These are phyloP conservation scores for Bellardia bayeri DNA, from an alignment of 2,888 invertebrate species.

Conservation along the genomic window DNA sequence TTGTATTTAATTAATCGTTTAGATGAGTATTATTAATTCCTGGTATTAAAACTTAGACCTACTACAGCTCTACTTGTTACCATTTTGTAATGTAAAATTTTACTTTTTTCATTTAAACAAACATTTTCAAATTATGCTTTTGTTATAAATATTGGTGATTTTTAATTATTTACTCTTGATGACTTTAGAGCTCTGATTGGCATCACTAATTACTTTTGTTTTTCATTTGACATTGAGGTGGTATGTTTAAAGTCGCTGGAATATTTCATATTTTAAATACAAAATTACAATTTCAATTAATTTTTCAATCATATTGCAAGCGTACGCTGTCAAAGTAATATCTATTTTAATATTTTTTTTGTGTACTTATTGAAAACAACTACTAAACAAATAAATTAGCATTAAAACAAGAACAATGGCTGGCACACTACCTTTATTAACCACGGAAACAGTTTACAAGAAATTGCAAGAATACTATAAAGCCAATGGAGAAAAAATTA, in stretches of 20 bases:
- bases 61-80: too few species aligned
- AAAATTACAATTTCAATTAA: conserved; percentile 54
- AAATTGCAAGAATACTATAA: conserved; percentile 91
- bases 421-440: conserved; percentile 85
- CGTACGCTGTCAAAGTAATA: conserved; percentile 51
- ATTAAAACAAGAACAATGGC: conserved; percentile 70
- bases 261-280: conserved; percentile 63
- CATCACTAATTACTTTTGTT: conserved; percentile 76
- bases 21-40: too few species aligned
- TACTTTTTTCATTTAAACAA: too few species aligned
- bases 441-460: conserved; percentile 89
- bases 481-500: conserved; percentile 89
- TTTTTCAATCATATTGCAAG: conserved; percentile 50
- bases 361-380: conserved; percentile 34
- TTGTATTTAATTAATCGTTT: too few species aligned
- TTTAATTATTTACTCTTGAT: too few species aligned
- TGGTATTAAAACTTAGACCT: too few species aligned
- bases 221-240: conserved; percentile 84
- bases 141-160: too few species aligned
- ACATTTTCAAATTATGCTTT: too few species aligned
- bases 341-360: conserved; percentile 44
- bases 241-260: conserved; percentile 66
- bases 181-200: not conserved
- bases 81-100: too few species aligned
- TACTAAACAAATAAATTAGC: conserved; percentile 38